Evolutionary conservation across 1,140 invertebrate genomes (phyloP).

Genomic region (Colletes latitarsis): DNA sequence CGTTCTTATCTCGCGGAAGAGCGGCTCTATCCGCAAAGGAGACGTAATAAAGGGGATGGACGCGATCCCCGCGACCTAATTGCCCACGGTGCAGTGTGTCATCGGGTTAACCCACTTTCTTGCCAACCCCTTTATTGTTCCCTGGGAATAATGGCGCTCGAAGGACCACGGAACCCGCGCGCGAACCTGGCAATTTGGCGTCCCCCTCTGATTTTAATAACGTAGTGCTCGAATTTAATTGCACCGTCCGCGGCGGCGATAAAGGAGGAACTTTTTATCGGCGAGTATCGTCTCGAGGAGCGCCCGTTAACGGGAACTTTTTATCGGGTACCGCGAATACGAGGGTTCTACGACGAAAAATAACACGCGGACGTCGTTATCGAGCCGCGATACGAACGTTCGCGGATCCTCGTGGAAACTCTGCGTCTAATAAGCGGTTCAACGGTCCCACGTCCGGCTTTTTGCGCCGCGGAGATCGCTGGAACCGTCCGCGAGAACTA

Average conservation of each 20-base stretch:
- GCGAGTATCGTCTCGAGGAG: background rate
- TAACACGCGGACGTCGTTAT: too few relatives aligned
- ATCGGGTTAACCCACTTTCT: conserved; percentile 7
- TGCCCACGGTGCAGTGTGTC: background rate
- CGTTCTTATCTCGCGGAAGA: conserved; percentile 5
- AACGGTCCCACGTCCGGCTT: background rate
- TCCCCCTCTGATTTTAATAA: background rate
- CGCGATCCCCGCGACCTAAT: conserved; percentile 6
- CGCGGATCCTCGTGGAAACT: too few relatives aligned
- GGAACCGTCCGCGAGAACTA: background rate
- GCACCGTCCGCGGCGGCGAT: background rate
- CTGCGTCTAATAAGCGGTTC: background rate
- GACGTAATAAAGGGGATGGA: background rate
- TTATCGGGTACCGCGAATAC: background rate
- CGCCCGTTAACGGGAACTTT: conserved; percentile 7
- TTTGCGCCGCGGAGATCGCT: background rate
- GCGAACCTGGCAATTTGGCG: background rate
- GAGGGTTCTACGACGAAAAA: background rate
- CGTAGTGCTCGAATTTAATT: conserved; percentile 23
- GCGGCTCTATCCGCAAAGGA: background rate
- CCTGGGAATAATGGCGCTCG: background rate
- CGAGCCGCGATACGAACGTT: too few relatives aligned
- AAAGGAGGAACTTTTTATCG: conserved; percentile 20
- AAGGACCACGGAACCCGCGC: background rate
- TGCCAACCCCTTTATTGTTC: background rate